Evolutionary conservation across 2,113 vertebrate species (phyloP).

Genomic region (Lagenorhynchus albirostris): DNA sequence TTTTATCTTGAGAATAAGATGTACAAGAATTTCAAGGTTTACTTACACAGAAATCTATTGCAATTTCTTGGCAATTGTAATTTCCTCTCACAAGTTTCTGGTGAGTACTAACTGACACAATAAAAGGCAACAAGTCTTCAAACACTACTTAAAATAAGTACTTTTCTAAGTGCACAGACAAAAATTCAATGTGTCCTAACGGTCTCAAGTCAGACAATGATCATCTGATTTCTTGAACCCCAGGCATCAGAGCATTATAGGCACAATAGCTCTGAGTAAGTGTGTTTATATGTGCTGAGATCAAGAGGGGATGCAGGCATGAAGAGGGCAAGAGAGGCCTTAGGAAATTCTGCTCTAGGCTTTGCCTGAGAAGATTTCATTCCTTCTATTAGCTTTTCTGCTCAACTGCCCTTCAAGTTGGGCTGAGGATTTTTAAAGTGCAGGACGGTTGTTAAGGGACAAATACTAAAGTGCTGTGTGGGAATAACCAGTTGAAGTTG

Average conservation of each 20-base stretch:
- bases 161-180: background rate
- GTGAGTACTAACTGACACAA: background rate
- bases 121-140: background rate
- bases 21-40: conserved; percentile 21
- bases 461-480: conserved; percentile 48
- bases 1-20: conserved; percentile 21
- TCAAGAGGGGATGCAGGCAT: background rate
- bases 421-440: conserved; percentile 45
- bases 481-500: conserved; percentile 60
- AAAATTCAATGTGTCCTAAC: background rate
- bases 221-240: conserved; percentile 29
- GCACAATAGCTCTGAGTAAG: background rate
- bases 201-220: background rate
- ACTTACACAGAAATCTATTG: background rate
- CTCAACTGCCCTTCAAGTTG: conserved; percentile 59
- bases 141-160: background rate
- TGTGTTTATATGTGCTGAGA: background rate
- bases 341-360: background rate
- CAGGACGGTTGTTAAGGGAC: conserved; percentile 34
- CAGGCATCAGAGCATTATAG: background rate
- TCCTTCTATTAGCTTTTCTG: conserved; percentile 47
- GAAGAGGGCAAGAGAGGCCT: background rate
- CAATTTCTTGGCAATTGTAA: background rate
- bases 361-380: conserved; percentile 48
- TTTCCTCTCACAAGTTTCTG: conserved; percentile 41